Evolutionary conservation across 2,888 invertebrate genomes (phyloP), one percentile per base, ranked within the genome.

Genomic region (Melanostoma scalare): DNA sequence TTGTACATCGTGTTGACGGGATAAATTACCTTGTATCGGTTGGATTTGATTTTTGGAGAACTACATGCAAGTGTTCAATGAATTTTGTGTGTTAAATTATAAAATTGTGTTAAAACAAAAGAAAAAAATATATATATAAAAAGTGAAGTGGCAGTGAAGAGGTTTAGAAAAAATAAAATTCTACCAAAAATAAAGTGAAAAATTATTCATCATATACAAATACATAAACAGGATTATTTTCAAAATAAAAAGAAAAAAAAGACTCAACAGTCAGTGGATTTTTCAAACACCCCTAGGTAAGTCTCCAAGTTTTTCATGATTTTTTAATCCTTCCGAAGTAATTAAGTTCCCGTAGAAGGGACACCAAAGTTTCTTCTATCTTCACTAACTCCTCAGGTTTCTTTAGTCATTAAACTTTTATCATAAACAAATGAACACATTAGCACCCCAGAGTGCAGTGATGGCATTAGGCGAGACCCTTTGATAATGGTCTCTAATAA

Each of bases 1-100:
- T 86, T 86, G 77, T 87, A 87, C 87, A 86, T 84, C 84, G 79
- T 79, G 5, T 9, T 10, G 55, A 44, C 79, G 74, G 84, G 74
- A 71, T 46, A 35, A 9, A 1, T 40, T 30, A 79, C 60, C 65
- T 58, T 72, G 44, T 53, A 40, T 63, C 78, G 67, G 74, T 55
- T 67, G 10, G 31, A 40, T 52, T 52, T 31, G 30, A 33, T 20
- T 20, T 20, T 20, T 20, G 20, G 20, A 65, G 8, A 5, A 10
- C 6, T 36, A 40, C 20, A 20, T 20, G 20, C 20, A 20, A 20
- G 20, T 20, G 20, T 20, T 20, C 20, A 0, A 20, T 20, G 20
- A 20, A 20, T 20, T 20, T 20, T 20, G 20, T 20, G 20, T 20
- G 20, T 20, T 20, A 20, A 20, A 20, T 20, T 20, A 20, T 20